A percentile compares a stretch with the other conserved stretches of the same genome.
These are phyloP conservation scores for Rhipidura dahli DNA, from an alignment of 2,113 vertebrate species.

Conservation along the genomic window DNA sequence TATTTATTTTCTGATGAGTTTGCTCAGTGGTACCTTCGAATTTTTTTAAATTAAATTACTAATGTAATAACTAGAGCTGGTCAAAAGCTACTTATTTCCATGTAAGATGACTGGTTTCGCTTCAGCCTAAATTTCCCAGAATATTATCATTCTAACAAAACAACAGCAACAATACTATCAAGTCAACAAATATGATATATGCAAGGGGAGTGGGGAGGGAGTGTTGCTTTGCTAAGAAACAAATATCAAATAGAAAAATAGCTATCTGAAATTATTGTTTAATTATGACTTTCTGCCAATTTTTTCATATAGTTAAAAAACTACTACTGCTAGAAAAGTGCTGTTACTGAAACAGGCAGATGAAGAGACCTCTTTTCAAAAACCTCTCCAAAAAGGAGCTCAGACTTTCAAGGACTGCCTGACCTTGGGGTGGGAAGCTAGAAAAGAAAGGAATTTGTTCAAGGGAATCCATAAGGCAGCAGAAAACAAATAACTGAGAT, in stretches of 20 bases:
- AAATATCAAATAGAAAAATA: not conserved
- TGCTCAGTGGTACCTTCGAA: not conserved
- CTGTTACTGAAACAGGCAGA: not conserved
- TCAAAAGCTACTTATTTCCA: not conserved
- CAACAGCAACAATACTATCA: not conserved
- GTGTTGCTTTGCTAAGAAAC: not conserved
- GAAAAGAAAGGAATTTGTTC: not conserved
- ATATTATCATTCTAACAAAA: not conserved
- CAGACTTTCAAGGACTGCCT: not conserved
- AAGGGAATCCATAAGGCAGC: not conserved
- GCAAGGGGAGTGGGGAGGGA: not conserved
- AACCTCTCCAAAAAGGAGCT: not conserved
- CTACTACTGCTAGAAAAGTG: not conserved
- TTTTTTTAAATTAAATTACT: not conserved
- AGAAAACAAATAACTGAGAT: not conserved
- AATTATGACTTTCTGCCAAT: not conserved
- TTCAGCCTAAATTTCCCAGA: not conserved
- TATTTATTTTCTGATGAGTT: not conserved
- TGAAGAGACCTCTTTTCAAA: not conserved
- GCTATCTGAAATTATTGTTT: not conserved
- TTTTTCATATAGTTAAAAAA: not conserved
- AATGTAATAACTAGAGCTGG: not conserved
- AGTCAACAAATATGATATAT: not conserved
- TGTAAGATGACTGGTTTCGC: not conserved
- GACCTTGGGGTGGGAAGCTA: not conserved